Percentiles rank a stretch among this genome's conserved stretches.
phyloP scores from a whole-genome alignment of 2,113 vertebrate genomes.

The Podarcis muralis region DNA sequence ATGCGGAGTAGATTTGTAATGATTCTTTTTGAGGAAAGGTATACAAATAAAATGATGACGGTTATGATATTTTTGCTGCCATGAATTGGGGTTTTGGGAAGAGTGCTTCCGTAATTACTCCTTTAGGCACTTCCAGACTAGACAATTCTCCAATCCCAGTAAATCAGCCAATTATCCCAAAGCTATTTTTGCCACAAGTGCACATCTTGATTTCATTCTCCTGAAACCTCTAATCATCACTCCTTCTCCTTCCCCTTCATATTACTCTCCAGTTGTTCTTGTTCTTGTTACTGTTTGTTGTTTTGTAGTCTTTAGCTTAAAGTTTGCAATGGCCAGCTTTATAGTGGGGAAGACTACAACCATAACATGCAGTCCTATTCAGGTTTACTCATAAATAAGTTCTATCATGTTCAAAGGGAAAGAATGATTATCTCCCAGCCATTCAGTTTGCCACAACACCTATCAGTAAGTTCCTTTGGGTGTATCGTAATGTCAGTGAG shows the following conservation, averaged over 20 bases:
- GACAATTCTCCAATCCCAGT: slow-evolving; percentile 69
- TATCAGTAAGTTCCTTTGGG: neutral
- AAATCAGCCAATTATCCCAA: slow-evolving; percentile 69
- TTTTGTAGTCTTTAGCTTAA: no score
- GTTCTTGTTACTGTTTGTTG: no score
- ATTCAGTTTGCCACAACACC: neutral
- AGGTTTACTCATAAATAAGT: no score
- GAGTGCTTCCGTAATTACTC: slow-evolving; percentile 72
- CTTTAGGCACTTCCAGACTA: slow-evolving; percentile 70
- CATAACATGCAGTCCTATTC: no score
- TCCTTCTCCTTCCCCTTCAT: no score
- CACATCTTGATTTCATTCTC: slow-evolving; percentile 18
- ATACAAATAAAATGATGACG: no score
- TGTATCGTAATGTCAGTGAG: neutral
- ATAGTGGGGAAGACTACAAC: no score
- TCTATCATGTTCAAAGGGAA: no score
- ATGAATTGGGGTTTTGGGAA: slow-evolving; percentile 72
- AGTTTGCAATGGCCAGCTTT: no score
- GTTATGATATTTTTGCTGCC: slow-evolving; percentile 66
- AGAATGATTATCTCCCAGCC: no score
- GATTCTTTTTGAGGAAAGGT: slow-evolving; percentile 19
- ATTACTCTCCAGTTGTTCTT: neutral
- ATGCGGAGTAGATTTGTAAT: slow-evolving; percentile 67
- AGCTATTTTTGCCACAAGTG: slow-evolving; percentile 53
- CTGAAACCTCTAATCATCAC: neutral